phyloP scores from a whole-genome alignment of 2,888 invertebrate species.

The Cancer borealis region DNA sequence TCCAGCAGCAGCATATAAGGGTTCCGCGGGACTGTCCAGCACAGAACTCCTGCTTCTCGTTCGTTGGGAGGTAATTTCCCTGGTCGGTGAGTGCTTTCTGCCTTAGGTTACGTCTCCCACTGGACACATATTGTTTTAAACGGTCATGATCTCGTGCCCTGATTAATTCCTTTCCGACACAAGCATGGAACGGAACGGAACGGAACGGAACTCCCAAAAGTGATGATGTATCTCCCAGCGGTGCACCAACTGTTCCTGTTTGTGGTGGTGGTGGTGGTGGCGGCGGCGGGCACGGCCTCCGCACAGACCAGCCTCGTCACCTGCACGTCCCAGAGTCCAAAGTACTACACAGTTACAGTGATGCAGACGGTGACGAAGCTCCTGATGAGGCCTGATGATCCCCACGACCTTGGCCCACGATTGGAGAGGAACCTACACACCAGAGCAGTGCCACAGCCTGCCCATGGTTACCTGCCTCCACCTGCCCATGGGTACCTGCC shows the following conservation, averaged over 20 bases:
- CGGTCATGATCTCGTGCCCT: neutral
- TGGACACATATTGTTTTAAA: neutral
- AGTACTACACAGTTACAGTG: neutral
- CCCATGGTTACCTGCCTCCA: neutral
- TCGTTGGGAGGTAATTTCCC: neutral
- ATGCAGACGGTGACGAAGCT: slow-evolving; percentile 2
- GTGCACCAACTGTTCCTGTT: neutral
- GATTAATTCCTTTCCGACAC: neutral
- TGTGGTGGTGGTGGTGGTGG: neutral
- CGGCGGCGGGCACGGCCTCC: neutral
- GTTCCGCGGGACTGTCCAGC: neutral
- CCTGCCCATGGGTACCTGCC: neutral
- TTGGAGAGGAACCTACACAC: neutral
- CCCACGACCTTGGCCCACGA: neutral
- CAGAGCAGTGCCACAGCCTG: neutral
- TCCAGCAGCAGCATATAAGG: neutral
- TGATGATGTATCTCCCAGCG: neutral
- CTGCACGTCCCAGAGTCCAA: neutral
- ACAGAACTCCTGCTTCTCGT: neutral
- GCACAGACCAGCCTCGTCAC: neutral
- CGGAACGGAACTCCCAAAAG: neutral
- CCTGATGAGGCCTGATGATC: neutral
- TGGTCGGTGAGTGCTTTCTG: neutral
- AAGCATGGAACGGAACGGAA: neutral
- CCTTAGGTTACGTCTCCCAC: neutral